Evolutionary conservation across 2,797 vertebrate species (phyloP).

Genomic region (Hybognathus amarus): DNA sequence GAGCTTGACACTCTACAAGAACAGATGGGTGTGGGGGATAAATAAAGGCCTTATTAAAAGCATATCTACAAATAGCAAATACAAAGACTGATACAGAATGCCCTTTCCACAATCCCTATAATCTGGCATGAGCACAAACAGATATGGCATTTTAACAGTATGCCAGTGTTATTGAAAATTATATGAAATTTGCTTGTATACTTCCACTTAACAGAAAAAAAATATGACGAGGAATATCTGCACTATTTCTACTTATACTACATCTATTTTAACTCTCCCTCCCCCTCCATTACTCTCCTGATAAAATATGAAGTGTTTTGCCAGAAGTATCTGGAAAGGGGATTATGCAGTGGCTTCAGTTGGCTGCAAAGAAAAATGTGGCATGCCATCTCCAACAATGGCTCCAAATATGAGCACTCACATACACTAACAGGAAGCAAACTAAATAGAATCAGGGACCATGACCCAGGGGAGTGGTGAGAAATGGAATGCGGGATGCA

Average conservation of each 20-base stretch:
- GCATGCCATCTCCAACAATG: slow-evolving; percentile 52
- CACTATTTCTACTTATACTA: background rate
- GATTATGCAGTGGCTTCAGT: slow-evolving; percentile 48
- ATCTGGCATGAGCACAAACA: slow-evolving; percentile 10
- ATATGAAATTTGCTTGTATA: background rate
- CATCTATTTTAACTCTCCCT: background rate
- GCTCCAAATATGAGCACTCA: slow-evolving; percentile 57
- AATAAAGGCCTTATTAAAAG: slow-evolving; percentile 17
- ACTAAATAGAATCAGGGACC: slow-evolving; percentile 20
- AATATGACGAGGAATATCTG: background rate
- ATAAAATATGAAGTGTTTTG: slow-evolving; percentile 46
- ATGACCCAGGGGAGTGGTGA: slow-evolving; percentile 30
- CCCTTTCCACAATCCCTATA: slow-evolving; percentile 22
- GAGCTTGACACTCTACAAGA: slow-evolving; percentile 1
- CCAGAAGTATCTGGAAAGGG: slow-evolving; percentile 35
- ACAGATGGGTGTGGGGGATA: too few relatives aligned
- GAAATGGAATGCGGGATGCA: slow-evolving; percentile 46
- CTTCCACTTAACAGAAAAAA: too few relatives aligned
- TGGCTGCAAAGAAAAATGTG: slow-evolving; percentile 42
- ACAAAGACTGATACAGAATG: slow-evolving; percentile 13
- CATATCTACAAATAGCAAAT: slow-evolving; percentile 23
- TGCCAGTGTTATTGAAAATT: background rate
- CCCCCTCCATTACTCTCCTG: slow-evolving; percentile 19
- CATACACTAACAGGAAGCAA: slow-evolving; percentile 47
- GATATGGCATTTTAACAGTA: background rate